Evolutionary conservation across 2,113 vertebrate genomes (phyloP), one percentile per base, ranked within the genome.

Genomic region (Pavo muticus): DNA sequence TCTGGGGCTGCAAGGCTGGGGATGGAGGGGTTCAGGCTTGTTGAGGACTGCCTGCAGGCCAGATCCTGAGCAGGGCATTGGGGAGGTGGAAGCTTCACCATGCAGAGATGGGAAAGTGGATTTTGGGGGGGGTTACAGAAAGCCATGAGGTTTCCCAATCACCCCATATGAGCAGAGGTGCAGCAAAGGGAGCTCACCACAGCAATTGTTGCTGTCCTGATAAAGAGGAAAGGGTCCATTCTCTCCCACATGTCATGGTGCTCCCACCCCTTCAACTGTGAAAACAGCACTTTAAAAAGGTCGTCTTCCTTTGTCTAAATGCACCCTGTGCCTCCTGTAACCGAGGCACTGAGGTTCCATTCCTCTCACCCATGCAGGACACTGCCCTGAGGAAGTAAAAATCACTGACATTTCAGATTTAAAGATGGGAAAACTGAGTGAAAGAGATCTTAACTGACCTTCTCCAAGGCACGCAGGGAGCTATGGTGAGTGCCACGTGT

Each of bases 21-120:
- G 27, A 60, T 37, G 0, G 0, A 50, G 40, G 56, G 24, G 11
- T 57, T 1, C 27, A 13, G 61, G 47, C 23, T 24, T 0, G n/a
- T 35, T 15, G 7, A 9, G 35, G 50, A 10, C 5, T 0, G 0
- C 0, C 5, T 32, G 15, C 10, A 35, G 30, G 42, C 14, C 7
- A 8, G 39, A 14, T 11, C 9, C 52, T 69, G 48, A 47, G 61
- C 70, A 10, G 19, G 32, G 11, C 3, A 1, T 1, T 15, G 42
- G 10, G 27, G 3, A n/a, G 23, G 52, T 29, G 44, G 2, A 5
- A 9, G 12, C 47, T 59, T 48, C 37, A 3, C 11, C 0, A 10
- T 6, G 35, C 35, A n/a, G 69, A 14, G 59, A 12, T 5, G 30
- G 84, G n/a, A 50, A 64, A 29, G 32, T 8, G 37, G 70, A n/a